Conservation (phyloP, 2,113 vertebrate species). For the Bos taurus region ARS-UCD2.0 NC_037335.1:32595001-32595500, state of each 20-base stretch:
- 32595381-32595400: no score
- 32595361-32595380: no score
- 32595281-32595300: no score
- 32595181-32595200: neutral
- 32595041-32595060: neutral
- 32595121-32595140: neutral
- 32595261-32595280: no score
- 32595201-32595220: neutral
- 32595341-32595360: no score
- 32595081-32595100: neutral
- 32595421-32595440: no score
- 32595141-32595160: neutral
- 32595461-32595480: neutral
- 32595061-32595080: neutral
- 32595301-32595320: no score
- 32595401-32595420: no score
- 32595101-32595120: neutral
- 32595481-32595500: neutral
- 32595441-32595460: no score
- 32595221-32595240: no score
- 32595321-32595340: no score
- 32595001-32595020: neutral
- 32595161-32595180: neutral
- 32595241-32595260: no score
- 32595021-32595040: neutral